Evolutionary conservation across 1,140 invertebrate species (phyloP).

Genomic region (Scaptomyza pallida): DNA sequence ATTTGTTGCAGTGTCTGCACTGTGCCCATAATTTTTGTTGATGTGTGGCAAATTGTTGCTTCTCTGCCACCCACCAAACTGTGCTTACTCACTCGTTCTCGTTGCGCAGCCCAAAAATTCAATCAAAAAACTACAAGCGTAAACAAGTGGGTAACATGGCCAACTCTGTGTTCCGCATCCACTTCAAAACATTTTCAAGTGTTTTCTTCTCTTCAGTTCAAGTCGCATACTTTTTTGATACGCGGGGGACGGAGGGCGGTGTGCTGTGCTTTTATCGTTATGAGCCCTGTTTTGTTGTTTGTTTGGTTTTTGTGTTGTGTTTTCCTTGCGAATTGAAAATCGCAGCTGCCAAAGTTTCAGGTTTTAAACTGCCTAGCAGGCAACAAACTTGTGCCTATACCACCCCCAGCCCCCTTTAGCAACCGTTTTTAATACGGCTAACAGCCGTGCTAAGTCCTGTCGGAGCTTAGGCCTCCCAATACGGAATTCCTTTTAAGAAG

Average conservation of each 20-base stretch:
- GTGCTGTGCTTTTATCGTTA: slow-evolving; percentile 27
- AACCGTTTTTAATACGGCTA: slow-evolving; percentile 20
- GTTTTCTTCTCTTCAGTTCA: slow-evolving; percentile 46
- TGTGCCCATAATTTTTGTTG: slow-evolving; percentile 53
- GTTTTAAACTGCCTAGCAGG: slow-evolving; percentile 45
- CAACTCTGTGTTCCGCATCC: slow-evolving; percentile 41
- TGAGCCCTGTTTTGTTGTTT: slow-evolving; percentile 17
- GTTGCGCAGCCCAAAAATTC: slow-evolving; percentile 45
- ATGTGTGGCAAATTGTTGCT: slow-evolving; percentile 58
- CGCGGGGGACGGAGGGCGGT: no score
- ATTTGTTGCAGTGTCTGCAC: slow-evolving; percentile 51
- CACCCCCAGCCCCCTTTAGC: slow-evolving; percentile 25
- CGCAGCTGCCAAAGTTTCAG: slow-evolving; percentile 48
- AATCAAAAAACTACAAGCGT: slow-evolving; percentile 75
- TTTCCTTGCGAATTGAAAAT: slow-evolving; percentile 60
- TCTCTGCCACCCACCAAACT: not conserved
- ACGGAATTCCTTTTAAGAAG: slow-evolving; percentile 43
- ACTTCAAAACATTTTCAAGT: slow-evolving; percentile 57
- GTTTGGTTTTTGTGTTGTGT: slow-evolving; percentile 8
- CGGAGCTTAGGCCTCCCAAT: slow-evolving; percentile 32
- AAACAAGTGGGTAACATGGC: slow-evolving; percentile 68
- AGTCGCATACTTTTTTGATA: slow-evolving; percentile 12
- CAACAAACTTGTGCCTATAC: slow-evolving; percentile 7
- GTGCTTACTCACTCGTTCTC: not conserved
- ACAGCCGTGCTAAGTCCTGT: slow-evolving; percentile 65